These are phyloP conservation scores for Halichondria panicea DNA, from an alignment of 37 sponge, comb jelly and placozoan species.

Conservation along the genomic window DNA sequence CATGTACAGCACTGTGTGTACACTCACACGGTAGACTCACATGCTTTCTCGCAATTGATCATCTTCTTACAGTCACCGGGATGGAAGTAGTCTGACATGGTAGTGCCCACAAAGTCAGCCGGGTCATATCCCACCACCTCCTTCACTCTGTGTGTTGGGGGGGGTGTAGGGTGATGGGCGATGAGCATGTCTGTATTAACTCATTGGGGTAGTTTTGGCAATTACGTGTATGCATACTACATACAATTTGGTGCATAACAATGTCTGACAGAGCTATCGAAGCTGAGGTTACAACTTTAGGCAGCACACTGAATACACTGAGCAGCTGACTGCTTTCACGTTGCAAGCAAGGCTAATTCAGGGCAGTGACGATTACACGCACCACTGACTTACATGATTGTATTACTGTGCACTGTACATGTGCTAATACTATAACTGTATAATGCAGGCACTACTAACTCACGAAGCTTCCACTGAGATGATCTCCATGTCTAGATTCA, in stretches of 20 bases:
- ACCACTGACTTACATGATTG: background rate
- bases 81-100: slow-evolving; percentile 59
- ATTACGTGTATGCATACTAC: too few relatives aligned
- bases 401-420: too few relatives aligned
- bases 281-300: too few relatives aligned
- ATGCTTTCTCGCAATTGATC: slow-evolving; percentile 18
- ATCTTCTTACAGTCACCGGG: slow-evolving; percentile 29
- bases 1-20: background rate
- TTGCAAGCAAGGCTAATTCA: too few relatives aligned
- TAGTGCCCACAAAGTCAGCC: slow-evolving; percentile 37
- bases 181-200: too few relatives aligned
- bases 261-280: too few relatives aligned
- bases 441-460: background rate
- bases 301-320: too few relatives aligned
- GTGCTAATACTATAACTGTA: too few relatives aligned
- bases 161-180: too few relatives aligned
- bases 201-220: too few relatives aligned
- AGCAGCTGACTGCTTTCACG: too few relatives aligned
- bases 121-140: slow-evolving; percentile 42
- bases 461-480: slow-evolving; percentile 49
- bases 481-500: slow-evolving; percentile 50
- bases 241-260: too few relatives aligned
- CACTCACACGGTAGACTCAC: slow-evolving; percentile 12
- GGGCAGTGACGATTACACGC: background rate
- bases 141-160: slow-evolving; percentile 18